phyloP scores from a whole-genome alignment of 2,888 invertebrate species.

The Ectemnius cavifrons region DNA sequence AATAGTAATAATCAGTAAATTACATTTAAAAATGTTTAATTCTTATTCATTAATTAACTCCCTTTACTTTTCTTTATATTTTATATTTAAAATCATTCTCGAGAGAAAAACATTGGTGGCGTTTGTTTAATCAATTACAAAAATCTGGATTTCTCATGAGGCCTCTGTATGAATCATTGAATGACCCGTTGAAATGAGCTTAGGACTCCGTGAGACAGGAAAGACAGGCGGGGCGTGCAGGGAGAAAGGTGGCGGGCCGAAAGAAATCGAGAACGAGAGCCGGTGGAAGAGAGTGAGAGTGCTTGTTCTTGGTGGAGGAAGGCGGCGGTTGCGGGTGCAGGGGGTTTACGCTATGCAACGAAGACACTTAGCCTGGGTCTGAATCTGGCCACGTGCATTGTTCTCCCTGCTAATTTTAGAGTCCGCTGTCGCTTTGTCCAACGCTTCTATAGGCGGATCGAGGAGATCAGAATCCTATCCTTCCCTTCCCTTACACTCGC shows the following conservation, averaged over 20 bases:
- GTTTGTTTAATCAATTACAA: too few relatives aligned
- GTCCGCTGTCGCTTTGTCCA: constrained; percentile 72
- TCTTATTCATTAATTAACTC: too few relatives aligned
- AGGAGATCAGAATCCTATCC: constrained; percentile 53
- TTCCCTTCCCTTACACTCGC: constrained; percentile 27
- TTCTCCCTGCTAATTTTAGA: constrained; percentile 75
- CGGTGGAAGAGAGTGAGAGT: constrained; percentile 38
- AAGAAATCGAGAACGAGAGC: constrained; percentile 26
- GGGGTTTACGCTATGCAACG: background rate
- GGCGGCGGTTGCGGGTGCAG: background rate
- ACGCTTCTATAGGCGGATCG: constrained; percentile 64
- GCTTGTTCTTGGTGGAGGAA: constrained; percentile 18
- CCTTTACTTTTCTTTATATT: too few relatives aligned
- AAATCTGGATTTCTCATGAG: too few relatives aligned
- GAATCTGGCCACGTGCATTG: constrained; percentile 76
- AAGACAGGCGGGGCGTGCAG: too few relatives aligned
- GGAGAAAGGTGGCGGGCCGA: constrained; percentile 22
- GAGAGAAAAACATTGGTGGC: too few relatives aligned
- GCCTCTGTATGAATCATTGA: too few relatives aligned
- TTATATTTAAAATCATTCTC: too few relatives aligned
- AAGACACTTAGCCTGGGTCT: constrained; percentile 64
- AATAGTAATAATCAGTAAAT: too few relatives aligned
- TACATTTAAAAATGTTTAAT: too few relatives aligned
- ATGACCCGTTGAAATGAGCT: too few relatives aligned
- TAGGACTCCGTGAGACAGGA: background rate